These are phyloP conservation scores for Cheilosia urbana DNA, from an alignment of 2,888 invertebrate genomes.

Conservation along the genomic window DNA sequence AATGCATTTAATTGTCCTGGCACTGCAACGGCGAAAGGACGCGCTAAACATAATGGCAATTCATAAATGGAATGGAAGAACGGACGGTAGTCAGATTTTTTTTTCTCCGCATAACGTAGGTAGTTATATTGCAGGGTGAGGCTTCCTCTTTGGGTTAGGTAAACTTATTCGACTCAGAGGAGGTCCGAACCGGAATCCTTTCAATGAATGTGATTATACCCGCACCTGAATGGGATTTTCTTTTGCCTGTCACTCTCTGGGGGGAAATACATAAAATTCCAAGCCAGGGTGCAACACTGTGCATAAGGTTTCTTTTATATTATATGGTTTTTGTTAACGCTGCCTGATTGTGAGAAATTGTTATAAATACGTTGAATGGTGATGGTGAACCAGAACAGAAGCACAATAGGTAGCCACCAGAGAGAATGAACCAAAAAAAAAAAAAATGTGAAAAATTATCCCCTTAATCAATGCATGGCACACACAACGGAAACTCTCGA, in stretches of 20 bases:
- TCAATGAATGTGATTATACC: constrained; percentile 71
- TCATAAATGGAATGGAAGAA: constrained; percentile 69
- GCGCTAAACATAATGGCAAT: constrained; percentile 65
- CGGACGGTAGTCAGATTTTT: constrained; percentile 40
- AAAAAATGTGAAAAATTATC: constrained; percentile 70
- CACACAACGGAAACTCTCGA: constrained; percentile 51
- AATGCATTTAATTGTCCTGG: constrained; percentile 73
- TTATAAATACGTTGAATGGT: constrained; percentile 27
- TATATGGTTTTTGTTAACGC: constrained; percentile 19
- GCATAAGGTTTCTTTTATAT: constrained; percentile 5
- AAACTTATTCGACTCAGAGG: constrained; percentile 44
- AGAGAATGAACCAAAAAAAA: constrained; percentile 17
- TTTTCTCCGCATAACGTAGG: constrained; percentile 23
- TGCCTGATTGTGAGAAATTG: constrained; percentile 26
- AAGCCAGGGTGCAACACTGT: constrained; percentile 46
- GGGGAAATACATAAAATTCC: constrained; percentile 36
- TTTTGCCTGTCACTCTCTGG: constrained; percentile 21
- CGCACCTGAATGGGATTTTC: constrained; percentile 71
- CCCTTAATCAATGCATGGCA: constrained; percentile 73
- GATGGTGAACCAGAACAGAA: constrained; percentile 55
- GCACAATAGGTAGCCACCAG: constrained; percentile 61
- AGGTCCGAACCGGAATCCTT: constrained; percentile 62
- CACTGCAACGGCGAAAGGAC: constrained; percentile 31
- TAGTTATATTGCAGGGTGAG: neutral
- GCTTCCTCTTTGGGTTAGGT: constrained; percentile 36